A percentile compares a stretch with the other conserved stretches of the same genome.
phyloP scores from a whole-genome alignment of 2,888 invertebrate genomes.

The Cryptosula pallasiana region DNA sequence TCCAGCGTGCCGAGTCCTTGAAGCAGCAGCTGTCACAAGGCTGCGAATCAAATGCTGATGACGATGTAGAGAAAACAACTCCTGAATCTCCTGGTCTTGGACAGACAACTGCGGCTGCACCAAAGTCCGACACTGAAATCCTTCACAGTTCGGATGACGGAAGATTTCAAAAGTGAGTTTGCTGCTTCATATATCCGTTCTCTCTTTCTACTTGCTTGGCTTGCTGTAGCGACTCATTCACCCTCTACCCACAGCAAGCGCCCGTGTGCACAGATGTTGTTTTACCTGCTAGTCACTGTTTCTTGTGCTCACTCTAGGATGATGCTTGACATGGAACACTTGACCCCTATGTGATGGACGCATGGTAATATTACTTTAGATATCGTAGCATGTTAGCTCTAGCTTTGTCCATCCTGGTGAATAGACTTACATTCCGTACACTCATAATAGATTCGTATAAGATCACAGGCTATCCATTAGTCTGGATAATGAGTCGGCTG shows the following conservation, averaged over 20 bases:
- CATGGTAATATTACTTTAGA: too few relatives aligned
- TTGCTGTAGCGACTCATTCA: background rate
- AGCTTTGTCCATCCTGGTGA: too few relatives aligned
- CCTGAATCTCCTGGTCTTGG: background rate
- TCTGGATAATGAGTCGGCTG: too few relatives aligned
- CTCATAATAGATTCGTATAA: too few relatives aligned
- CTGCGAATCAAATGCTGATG: background rate
- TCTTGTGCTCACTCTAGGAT: conserved; percentile 1
- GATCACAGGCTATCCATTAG: too few relatives aligned
- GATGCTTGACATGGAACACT: background rate
- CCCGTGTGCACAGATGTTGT: too few relatives aligned
- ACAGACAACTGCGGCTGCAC: background rate
- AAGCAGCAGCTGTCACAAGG: background rate
- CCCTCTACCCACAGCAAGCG: too few relatives aligned
- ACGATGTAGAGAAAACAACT: background rate
- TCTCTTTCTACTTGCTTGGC: background rate
- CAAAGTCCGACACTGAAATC: background rate
- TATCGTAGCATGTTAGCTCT: too few relatives aligned
- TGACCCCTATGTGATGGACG: conserved; percentile 1
- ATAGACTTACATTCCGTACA: too few relatives aligned
- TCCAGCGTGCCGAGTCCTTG: background rate
- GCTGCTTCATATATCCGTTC: background rate
- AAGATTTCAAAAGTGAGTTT: background rate
- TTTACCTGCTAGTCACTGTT: too few relatives aligned
- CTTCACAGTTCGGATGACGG: background rate